Evolutionary conservation across 2,888 invertebrate species (phyloP), one percentile per base, ranked within the genome.

Genomic region (Autographa gamma): DNA sequence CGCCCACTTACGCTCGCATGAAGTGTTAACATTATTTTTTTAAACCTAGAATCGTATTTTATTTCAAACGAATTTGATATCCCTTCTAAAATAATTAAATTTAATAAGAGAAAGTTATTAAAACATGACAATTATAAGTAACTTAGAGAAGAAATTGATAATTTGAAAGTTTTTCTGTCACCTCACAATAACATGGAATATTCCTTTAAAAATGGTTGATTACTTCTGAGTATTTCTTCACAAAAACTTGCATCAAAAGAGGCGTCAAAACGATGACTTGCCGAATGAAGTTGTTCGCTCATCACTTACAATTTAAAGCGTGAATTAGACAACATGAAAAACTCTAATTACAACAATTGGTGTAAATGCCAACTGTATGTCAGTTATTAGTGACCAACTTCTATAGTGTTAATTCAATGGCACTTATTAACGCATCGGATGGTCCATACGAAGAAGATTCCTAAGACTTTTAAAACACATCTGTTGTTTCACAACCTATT

Each of bases 1-100:
- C 91, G 86, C 91, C 91, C 88, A 91, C 88, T 89, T 85, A 83
- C 65, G 54, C 19, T 58, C 83, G 81, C 73, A 80, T 81, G 74
- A 61, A 73, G 19, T 48, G 62, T 56, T 67, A 60, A 74, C 41
- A 63, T 72, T 71, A 69, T 65, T 69, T 74, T 73, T 68, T 7
- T 64, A 66, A 69, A 62, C 11, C 52, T 68, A 18, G 52, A 66
- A 68, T 7, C 60, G 11, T 14, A 58, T 60, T 60, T 61, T 66
- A 1, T 38, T n/a, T 56, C 59, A 68, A 54, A 66, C 14, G 56
- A 67, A 60, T 73, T 43, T 59, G 43, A 56, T n/a, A 48, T 58
- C 73, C 25, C 66, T 34, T 31, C 31, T 52, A 7, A 43, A n/a
- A 34, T 69, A 52, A 38, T 67, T 66, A 43, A 61, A 48, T 61